Base-by-base conservation (phyloP, 1,140 invertebrate species). In the Pseudomyrmex dendroicus region DNA sequence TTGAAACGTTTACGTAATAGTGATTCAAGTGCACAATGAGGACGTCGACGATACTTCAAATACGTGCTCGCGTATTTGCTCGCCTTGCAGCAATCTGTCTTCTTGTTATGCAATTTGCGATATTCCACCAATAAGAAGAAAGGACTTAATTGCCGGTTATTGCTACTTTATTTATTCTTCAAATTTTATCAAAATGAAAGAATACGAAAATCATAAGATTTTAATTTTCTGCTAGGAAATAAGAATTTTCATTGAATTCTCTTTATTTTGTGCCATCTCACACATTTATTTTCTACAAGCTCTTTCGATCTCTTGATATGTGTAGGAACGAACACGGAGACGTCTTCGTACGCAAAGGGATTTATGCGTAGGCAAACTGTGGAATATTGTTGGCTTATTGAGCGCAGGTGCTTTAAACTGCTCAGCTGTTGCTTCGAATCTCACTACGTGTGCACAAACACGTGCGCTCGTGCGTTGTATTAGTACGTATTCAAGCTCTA, bases 361-460 rank as follows among this genome's bases (percentile, higher is more conserved):
- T 84, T 87, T 84, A 84, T 84, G 86, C 86, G 84, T 89, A 86
- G 57, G 63, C 86, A 82, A 87, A 83, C 83, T 89, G 85, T 90
- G 86, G 84, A 90, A 90, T 90, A 90, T 84, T 54, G 89, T 66
- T 84, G 85, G 86, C 86, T 90, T 89, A 92, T 90, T 89, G 89
- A 88, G 85, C 90, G 91, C 92, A 93, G 92, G 92, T 94, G 92
- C 89, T 91, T 91, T 90, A 89, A 93, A 89, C 89, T 91, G 88
- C 92, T 93, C 93, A 94, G 93, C 92, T 94, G 93, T 92, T 94
- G 92, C 92, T 93, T 93, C 90, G 88, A 70, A 88, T 86, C 88
- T 86, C 87, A 70, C 74, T 85, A 83, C 78, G 83, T 82, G 80
- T 62, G 85, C 83, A 76, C 72, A 64, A 57, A 73, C 57, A 46